Conservation (phyloP, 1,140 invertebrate species). For the Pseudomyrmex concolor region DNA sequence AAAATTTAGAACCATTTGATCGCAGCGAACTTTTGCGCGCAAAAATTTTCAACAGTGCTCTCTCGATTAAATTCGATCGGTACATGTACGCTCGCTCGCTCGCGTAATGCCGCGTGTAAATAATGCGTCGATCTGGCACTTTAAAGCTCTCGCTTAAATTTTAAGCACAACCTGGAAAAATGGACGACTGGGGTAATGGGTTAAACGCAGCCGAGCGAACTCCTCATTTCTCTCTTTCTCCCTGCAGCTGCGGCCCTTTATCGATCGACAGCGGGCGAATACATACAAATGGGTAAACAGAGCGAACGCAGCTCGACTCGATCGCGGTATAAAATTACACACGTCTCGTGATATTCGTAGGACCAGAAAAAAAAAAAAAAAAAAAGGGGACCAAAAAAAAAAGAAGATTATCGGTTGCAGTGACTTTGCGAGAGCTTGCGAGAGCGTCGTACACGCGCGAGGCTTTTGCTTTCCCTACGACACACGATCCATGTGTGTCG, state of each 20-base stretch:
- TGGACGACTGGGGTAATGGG: slow-evolving; percentile 44
- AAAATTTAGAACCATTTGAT: background rate
- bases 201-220: slow-evolving; percentile 47
- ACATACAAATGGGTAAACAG: slow-evolving; percentile 12
- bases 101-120: background rate
- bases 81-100: too few species aligned
- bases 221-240: slow-evolving; percentile 15
- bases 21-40: slow-evolving; percentile 2
- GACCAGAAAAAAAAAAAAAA: background rate
- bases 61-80: slow-evolving; percentile 29
- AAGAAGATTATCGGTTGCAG: slow-evolving; percentile 8
- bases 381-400: slow-evolving; percentile 15
- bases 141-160: slow-evolving; percentile 33
- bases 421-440: slow-evolving; percentile 39
- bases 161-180: slow-evolving; percentile 29
- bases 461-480: background rate
- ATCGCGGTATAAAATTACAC: slow-evolving; percentile 19
- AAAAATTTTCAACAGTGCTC: slow-evolving; percentile 26
- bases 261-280: slow-evolving; percentile 58
- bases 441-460: slow-evolving; percentile 2
- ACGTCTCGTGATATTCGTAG: slow-evolving; percentile 29
- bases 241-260: slow-evolving; percentile 50
- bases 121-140: slow-evolving; percentile 8
- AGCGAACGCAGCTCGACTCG: slow-evolving; percentile 20
- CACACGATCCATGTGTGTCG: slow-evolving; percentile 40